These are phyloP conservation scores for Coturnix japonica DNA, from an alignment of 2,113 vertebrate genomes.

Conservation along the genomic window DNA sequence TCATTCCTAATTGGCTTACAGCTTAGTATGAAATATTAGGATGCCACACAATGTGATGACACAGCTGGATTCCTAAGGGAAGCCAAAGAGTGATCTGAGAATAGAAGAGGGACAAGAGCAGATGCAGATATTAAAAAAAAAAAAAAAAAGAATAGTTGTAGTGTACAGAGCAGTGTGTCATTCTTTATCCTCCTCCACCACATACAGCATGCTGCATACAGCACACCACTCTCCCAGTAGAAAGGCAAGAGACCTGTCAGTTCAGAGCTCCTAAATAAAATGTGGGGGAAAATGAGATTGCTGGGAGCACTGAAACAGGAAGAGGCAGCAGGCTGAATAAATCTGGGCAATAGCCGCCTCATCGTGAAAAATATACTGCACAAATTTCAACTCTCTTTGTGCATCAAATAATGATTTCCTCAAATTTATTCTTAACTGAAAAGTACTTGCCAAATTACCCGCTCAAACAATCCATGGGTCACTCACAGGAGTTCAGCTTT, in stretches of 20 bases:
- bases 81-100: constrained; percentile 86
- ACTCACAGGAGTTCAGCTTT: neutral
- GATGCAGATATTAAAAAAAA: constrained; percentile 67
- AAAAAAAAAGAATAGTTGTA: constrained; percentile 59
- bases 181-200: constrained; percentile 44
- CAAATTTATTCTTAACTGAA: neutral
- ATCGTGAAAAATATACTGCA: constrained; percentile 21
- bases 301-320: constrained; percentile 17
- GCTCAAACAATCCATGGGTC: neutral
- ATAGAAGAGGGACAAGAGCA: constrained; percentile 74
- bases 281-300: neutral
- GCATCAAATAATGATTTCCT: neutral
- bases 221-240: neutral
- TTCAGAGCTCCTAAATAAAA: constrained; percentile 57
- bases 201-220: constrained; percentile 19
- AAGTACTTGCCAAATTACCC: constrained; percentile 48
- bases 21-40: constrained; percentile 93
- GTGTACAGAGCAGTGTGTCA: constrained; percentile 69
- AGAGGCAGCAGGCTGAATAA: constrained; percentile 38
- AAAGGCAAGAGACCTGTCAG: constrained; percentile 38
- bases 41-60: constrained; percentile 88
- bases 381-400: constrained; percentile 22
- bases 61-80: constrained; percentile 93
- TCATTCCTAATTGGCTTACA: constrained; percentile 96
- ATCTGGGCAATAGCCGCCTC: constrained; percentile 36